Base-by-base conservation (phyloP, 1,140 invertebrate genomes). In the Muscidifurax raptorellus region DNA sequence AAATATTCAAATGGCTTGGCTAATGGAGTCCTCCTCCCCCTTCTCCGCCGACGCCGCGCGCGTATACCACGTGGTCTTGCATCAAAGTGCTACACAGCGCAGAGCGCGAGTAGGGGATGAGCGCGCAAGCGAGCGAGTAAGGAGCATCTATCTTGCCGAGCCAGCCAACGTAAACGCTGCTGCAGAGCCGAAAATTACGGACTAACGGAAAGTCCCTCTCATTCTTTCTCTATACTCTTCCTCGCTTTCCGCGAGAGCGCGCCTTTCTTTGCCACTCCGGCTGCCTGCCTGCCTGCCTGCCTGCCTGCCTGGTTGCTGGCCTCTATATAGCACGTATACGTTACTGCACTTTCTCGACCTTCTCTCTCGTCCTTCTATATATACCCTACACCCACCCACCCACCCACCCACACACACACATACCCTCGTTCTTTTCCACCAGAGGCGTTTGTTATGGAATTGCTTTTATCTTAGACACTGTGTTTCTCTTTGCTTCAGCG, bases 1-100 rank as follows among this genome's bases (percentile, higher is more conserved):
- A 92, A 92, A 92, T 92, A 92, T 92, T 92, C 91, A 92, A 92
- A 92, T 93, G 91, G 90, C 88, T 89, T 86, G 88, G 85, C 91
- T 92, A 93, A 92, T 92, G 92, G 92, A 90, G 88, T 88, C 88
- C 86, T 88, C 85, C 52, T 87, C 80, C 77, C 83, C 36, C 27
- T 87, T 87, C 86, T 87, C 86, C 18, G 86, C 78, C 75, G 82
- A 30, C 15, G 15, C 15, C 84, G 47, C 30, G 47, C 52, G 18
- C 25, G 79, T n/a, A 12, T 72, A 67, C 36, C 84, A 83, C 85
- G 86, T 85, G 90, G 88, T 91, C 90, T 90, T 89, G 90, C 89
- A 90, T 92, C 91, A 90, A 92, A 93, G 90, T 92, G 89, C 84
- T 59, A n/a, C 89, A 88, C 84, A 87, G 86, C 86, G 83, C 15